Conservation (phyloP, 2,888 invertebrate species). For the Cactoblastis cactorum region DNA sequence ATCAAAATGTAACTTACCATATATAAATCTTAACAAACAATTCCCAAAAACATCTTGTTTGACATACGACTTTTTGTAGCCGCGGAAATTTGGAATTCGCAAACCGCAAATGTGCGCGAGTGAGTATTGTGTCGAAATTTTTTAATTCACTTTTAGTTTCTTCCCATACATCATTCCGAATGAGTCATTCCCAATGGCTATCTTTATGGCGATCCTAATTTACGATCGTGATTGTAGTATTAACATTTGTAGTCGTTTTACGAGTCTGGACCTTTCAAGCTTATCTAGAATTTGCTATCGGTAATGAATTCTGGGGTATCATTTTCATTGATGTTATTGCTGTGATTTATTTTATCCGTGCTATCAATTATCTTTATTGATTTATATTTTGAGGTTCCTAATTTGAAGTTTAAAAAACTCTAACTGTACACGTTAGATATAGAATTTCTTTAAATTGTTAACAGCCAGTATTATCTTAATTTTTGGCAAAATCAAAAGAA, state of each 20-base stretch:
- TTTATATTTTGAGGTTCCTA: neutral
- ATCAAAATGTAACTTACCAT: neutral
- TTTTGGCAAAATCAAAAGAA: too few species aligned
- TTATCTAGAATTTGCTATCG: constrained; percentile 34
- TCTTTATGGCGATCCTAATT: constrained; percentile 43
- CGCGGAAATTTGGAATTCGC: neutral
- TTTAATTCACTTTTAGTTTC: constrained; percentile 2
- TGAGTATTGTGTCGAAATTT: constrained; percentile 2
- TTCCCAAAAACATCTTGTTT: neutral
- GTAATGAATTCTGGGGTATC: constrained; percentile 35
- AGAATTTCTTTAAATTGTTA: too few species aligned
- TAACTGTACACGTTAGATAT: neutral
- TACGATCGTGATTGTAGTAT: constrained; percentile 44
- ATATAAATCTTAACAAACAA: neutral
- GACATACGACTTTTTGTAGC: neutral
- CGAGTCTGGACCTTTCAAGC: constrained; percentile 34
- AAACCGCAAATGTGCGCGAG: constrained; percentile 20
- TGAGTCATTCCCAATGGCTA: constrained; percentile 30
- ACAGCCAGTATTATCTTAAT: too few species aligned
- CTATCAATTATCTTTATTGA: neutral
- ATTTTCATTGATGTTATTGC: constrained; percentile 24
- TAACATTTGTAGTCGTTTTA: constrained; percentile 39
- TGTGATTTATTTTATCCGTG: constrained; percentile 14
- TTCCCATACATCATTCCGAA: constrained; percentile 7
- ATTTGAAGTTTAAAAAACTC: neutral